A percentile compares a stretch with the other conserved stretches of the same genome.
Conservation (phyloP, 2,797 vertebrate species). For the Characodon lateralis region DNA sequence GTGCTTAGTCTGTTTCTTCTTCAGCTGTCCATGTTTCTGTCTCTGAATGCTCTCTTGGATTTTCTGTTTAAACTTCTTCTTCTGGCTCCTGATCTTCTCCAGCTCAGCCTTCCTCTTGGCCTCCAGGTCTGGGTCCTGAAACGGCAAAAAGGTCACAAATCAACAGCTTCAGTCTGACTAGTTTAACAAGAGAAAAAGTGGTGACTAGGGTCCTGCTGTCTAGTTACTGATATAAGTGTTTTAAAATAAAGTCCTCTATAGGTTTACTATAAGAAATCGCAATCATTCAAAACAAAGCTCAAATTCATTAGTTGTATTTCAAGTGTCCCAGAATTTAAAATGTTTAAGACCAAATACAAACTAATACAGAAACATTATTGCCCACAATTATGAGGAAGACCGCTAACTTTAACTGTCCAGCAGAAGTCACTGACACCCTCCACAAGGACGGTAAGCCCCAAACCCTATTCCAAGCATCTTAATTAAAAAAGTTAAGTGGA, state of each 20-base stretch:
- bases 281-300: no score
- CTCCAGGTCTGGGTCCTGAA: conserved; percentile 93
- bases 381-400: not conserved
- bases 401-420: no score
- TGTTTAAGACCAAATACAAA: no score
- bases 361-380: no score
- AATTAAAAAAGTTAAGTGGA: not conserved
- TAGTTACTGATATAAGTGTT: no score
- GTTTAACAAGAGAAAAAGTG: not conserved
- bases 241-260: no score
- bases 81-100: conserved; percentile 86
- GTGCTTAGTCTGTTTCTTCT: conserved; percentile 57
- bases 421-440: no score
- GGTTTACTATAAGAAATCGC: no score
- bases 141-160: not conserved
- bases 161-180: not conserved
- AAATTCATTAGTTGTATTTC: no score
- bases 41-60: conserved; percentile 78
- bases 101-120: conserved; percentile 88
- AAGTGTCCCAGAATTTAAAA: no score
- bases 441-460: not conserved
- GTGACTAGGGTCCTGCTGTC: not conserved
- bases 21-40: conserved; percentile 62
- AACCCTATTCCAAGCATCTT: not conserved
- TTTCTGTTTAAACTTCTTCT: conserved; percentile 82